Percentiles rank a stretch among this genome's conserved stretches.
These are phyloP conservation scores for Fringilla coelebs DNA, from an alignment of 2,797 vertebrate species.

Conservation along the genomic window DNA sequence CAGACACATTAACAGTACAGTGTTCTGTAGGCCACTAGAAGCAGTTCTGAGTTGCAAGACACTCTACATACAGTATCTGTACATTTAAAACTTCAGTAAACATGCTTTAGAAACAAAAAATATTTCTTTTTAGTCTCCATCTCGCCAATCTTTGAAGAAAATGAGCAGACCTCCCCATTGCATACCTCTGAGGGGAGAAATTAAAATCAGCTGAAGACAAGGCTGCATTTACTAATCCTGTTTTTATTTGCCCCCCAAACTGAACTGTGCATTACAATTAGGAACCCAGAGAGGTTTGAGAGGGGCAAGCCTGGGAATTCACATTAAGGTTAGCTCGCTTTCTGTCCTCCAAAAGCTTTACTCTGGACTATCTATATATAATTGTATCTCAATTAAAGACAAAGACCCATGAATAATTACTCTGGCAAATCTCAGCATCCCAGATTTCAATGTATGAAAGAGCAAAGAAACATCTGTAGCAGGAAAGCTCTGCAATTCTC, in stretches of 20 bases:
- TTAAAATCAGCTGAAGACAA: not conserved
- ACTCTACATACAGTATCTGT: not conserved
- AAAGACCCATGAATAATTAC: not conserved
- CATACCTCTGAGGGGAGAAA: not conserved
- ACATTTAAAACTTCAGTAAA: not conserved
- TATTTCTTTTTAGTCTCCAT: not conserved
- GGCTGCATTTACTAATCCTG: not conserved
- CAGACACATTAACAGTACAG: not conserved
- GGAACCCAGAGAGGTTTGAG: not conserved
- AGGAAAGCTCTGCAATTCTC: not conserved
- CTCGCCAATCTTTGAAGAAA: not conserved
- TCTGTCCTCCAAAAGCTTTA: not conserved
- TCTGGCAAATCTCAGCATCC: not conserved
- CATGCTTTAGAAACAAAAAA: not conserved
- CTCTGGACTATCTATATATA: not conserved
- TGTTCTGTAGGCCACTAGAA: not conserved
- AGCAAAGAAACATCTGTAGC: not conserved
- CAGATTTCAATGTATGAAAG: not conserved
- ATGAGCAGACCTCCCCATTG: not conserved
- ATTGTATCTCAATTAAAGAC: not conserved
- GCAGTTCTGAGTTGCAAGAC: not conserved
- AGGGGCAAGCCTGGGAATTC: not conserved
- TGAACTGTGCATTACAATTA: not conserved
- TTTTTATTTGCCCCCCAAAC: not conserved
- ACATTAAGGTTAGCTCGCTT: not conserved